Percentiles rank a stretch among this genome's conserved stretches.
Evolutionary conservation across 2,113 vertebrate species (phyloP).

Genomic region (Oreochromis tanganicae): DNA sequence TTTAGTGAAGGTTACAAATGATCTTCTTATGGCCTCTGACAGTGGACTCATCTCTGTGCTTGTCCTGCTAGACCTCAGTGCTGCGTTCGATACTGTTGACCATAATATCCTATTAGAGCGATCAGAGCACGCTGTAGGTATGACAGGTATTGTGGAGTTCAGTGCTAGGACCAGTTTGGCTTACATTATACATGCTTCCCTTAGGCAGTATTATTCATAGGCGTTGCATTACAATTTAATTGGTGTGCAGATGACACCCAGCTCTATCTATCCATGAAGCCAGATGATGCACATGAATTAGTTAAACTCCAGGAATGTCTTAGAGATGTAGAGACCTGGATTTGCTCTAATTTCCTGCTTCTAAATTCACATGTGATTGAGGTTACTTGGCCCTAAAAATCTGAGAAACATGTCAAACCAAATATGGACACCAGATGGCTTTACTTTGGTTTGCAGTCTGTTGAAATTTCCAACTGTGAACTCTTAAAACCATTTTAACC

Average conservation of each 20-base stretch:
- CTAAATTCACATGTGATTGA: background rate
- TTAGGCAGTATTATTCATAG: background rate
- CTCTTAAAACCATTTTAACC: background rate
- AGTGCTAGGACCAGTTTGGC: too few relatives aligned
- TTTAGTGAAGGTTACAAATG: too few relatives aligned
- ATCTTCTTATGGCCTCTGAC: too few relatives aligned
- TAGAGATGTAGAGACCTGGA: background rate
- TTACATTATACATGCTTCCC: background rate
- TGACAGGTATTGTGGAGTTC: too few relatives aligned
- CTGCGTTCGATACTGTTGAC: rapidly evolving
- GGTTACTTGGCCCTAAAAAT: background rate
- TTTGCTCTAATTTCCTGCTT: background rate
- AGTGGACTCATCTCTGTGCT: too few relatives aligned
- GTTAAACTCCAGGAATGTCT: background rate
- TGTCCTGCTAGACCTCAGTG: too few relatives aligned
- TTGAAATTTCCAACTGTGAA: background rate
- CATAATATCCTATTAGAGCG: too few relatives aligned
- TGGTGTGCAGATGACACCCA: rapidly evolving
- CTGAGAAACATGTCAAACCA: background rate
- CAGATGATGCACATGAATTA: rapidly evolving
- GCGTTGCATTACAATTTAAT: too few relatives aligned
- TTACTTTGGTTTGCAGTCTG: background rate
- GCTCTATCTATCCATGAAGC: background rate
- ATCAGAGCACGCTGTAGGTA: too few relatives aligned
- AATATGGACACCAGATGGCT: background rate